Evolutionary conservation across 2,113 vertebrate genomes (phyloP).

Genomic region (Calonectris borealis): DNA sequence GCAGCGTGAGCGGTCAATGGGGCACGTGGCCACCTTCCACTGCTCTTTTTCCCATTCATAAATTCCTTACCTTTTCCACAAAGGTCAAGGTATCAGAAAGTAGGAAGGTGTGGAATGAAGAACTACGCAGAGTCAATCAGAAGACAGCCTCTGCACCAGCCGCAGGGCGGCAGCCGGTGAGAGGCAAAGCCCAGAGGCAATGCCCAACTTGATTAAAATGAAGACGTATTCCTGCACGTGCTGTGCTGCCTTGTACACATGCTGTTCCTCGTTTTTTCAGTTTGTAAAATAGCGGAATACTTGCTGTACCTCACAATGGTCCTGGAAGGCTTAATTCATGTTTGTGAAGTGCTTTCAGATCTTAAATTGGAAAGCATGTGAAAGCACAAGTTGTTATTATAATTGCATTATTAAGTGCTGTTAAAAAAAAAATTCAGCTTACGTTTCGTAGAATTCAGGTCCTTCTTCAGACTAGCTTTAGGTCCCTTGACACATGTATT

Average conservation of each 20-base stretch:
- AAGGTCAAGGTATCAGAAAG: not conserved
- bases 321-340: constrained; percentile 43
- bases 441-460: not conserved
- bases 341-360: constrained; percentile 42
- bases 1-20: accelerated
- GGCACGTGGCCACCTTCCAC: not conserved
- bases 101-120: not conserved
- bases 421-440: not conserved
- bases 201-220: not conserved
- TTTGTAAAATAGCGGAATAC: not conserved
- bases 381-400: constrained; percentile 40
- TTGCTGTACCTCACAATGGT: not conserved
- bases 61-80: not conserved
- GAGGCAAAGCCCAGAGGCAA: not conserved
- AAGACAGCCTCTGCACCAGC: not conserved
- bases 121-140: not conserved
- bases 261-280: not conserved
- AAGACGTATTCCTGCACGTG: not conserved
- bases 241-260: not conserved
- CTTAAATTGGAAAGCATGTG: constrained; percentile 44
- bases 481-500: constrained; percentile 15
- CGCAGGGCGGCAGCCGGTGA: not conserved
- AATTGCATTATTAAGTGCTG: constrained; percentile 45
- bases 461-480: constrained; percentile 37
- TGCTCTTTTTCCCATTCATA: not conserved